Evolutionary conservation across 2,888 invertebrate species (phyloP).

Genomic region (Synergus gifuensis): DNA sequence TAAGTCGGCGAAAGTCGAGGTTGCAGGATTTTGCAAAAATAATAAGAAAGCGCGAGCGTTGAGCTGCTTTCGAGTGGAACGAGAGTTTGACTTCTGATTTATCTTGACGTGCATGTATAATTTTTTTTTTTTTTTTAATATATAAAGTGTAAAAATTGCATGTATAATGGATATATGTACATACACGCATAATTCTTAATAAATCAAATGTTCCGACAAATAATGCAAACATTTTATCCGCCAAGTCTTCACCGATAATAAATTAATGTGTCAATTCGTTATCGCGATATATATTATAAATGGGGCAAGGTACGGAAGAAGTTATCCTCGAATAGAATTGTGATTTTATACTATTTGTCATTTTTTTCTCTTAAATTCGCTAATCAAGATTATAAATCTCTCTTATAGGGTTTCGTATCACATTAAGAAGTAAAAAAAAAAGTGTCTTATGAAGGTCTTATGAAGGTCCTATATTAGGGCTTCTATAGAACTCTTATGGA

Average conservation of each 20-base stretch:
- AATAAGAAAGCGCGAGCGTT: not conserved
- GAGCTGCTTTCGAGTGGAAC: not conserved
- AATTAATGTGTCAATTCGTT: constrained; percentile 8
- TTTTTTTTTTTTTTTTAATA: too few relatives aligned
- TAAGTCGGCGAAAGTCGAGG: too few relatives aligned
- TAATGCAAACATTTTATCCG: not conserved
- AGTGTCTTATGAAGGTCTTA: too few relatives aligned
- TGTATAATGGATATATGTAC: not conserved
- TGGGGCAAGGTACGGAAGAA: not conserved
- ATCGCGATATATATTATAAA: constrained; percentile 1
- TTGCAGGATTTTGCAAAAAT: too few relatives aligned
- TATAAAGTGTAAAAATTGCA: too few relatives aligned
- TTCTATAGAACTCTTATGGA: too few relatives aligned
- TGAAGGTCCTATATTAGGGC: too few relatives aligned
- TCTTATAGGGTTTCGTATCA: too few relatives aligned
- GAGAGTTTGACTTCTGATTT: not conserved
- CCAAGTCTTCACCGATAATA: constrained; percentile 17
- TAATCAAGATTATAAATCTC: too few relatives aligned
- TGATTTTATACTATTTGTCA: too few relatives aligned
- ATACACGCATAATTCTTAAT: constrained; percentile 21
- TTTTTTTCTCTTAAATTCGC: too few relatives aligned
- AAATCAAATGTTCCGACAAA: constrained; percentile 22
- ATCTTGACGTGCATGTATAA: not conserved
- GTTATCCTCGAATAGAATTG: constrained; percentile 4
- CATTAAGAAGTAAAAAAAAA: too few relatives aligned